Conservation (phyloP, 2,888 invertebrate species). For the Parthenolecanium corni region DNA sequence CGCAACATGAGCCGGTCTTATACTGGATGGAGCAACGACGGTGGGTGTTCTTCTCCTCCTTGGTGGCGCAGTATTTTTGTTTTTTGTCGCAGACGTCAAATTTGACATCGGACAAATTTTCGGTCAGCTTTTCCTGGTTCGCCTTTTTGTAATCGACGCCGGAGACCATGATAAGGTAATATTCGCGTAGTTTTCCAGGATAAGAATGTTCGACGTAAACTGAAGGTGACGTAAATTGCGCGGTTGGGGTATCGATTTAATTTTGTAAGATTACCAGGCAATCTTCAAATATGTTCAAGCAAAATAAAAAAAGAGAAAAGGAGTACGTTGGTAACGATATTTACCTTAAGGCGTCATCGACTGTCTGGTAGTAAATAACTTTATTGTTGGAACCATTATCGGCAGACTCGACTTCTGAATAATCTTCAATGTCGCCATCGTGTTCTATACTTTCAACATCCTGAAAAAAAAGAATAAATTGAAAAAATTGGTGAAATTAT, state of each 20-base stretch:
- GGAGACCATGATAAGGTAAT: constrained; percentile 4
- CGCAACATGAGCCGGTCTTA: neutral
- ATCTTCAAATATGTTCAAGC: neutral
- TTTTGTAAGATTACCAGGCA: neutral
- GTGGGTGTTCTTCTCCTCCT: neutral
- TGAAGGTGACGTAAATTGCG: neutral
- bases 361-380: constrained; percentile 60
- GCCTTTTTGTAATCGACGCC: constrained; percentile 13
- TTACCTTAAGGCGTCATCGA: constrained; percentile 22
- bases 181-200: constrained; percentile 9
- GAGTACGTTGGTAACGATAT: neutral
- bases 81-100: neutral
- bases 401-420: constrained; percentile 62
- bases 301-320: neutral
- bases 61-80: constrained; percentile 1
- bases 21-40: neutral
- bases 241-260: neutral
- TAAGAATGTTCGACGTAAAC: neutral
- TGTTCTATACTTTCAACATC: constrained; percentile 61
- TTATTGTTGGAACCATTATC: constrained; percentile 51
- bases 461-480: constrained; percentile 33
- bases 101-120: no score
- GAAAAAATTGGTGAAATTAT: neutral
- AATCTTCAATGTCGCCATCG: constrained; percentile 75
- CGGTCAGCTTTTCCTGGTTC: constrained; percentile 5